Base-by-base conservation (phyloP, 2,113 vertebrate genomes). In the Plectropomus leopardus region DNA sequence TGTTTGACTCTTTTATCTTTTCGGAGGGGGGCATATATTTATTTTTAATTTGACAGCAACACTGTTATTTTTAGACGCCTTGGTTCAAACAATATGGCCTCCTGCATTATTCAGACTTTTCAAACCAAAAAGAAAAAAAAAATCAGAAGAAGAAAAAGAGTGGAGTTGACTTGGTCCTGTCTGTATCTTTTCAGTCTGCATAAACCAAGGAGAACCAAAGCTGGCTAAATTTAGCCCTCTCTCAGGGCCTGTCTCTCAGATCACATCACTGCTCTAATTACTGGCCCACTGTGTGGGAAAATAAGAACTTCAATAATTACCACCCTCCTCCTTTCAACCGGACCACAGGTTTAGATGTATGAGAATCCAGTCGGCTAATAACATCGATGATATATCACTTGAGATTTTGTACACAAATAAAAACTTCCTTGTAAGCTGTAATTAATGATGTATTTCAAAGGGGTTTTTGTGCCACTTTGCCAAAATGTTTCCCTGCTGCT, bases 11-110 rank as follows among this genome's bases (percentile, higher is more conserved):
- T 86, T 87, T 87, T 64, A 86, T 91, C 86, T 80, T 54, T 72
- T 61, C 30, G 61, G 54, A 72, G 65, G 57, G 34, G 78, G 68
- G 70, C 79, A 75, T 34, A 28, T 87, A 86, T 93, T 93, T 94
- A 93, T 94, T 95, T 95, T 95, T 95, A 93, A 93, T 94, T 93
- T 93, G 93, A 93, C 93, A 93, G 92, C 83, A 65, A 34, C 69
- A 68, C 63, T 53, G 83, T 76, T 95, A 95, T 95, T 95, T 95
- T 95, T 94, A 93, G 90, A 76, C 36, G 32, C 26, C 61, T 66
- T 76, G 67, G 80, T 92, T 95, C 90, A 93, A 94, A 94, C 88
- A 90, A 64, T 89, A 84, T 75, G 76, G 83, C 83, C 79, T 60
- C 53, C 78, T 94, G 87, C 80, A 92, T 90, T 87, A 91, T 95